A percentile compares a stretch with the other conserved stretches of the same genome.
Evolutionary conservation across 2,113 vertebrate genomes (phyloP).

Genomic region (Coptodon bakossiorum): DNA sequence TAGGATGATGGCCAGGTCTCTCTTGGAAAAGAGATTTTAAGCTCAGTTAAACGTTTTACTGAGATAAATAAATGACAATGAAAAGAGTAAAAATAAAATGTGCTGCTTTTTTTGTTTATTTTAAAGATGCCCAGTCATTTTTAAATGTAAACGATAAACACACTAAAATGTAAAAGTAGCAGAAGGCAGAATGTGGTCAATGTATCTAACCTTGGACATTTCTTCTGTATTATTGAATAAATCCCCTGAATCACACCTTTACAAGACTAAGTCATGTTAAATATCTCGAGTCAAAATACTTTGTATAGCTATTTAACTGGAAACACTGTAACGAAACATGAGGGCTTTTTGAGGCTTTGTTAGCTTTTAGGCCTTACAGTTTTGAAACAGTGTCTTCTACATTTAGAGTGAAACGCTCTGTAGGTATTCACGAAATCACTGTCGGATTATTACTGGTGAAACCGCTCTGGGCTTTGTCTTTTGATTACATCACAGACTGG

Average conservation of each 20-base stretch:
- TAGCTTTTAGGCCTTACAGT: background rate
- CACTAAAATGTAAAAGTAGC: background rate
- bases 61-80: background rate
- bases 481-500: conserved; percentile 54
- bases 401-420: background rate
- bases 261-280: background rate
- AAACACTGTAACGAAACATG: background rate
- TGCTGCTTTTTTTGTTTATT: background rate
- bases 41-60: background rate
- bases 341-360: background rate
- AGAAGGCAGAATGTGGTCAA: background rate
- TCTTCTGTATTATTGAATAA: background rate
- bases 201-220: background rate
- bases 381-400: background rate
- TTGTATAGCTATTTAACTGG: background rate
- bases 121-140: background rate
- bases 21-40: background rate
- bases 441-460: background rate
- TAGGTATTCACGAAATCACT: background rate
- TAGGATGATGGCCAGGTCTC: background rate
- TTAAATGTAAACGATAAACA: background rate
- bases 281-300: background rate
- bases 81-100: background rate
- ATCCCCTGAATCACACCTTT: background rate
- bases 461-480: conserved; percentile 12